Conservation (phyloP, 2,888 invertebrate species). For the Eueremaeus valkanovi region DNA sequence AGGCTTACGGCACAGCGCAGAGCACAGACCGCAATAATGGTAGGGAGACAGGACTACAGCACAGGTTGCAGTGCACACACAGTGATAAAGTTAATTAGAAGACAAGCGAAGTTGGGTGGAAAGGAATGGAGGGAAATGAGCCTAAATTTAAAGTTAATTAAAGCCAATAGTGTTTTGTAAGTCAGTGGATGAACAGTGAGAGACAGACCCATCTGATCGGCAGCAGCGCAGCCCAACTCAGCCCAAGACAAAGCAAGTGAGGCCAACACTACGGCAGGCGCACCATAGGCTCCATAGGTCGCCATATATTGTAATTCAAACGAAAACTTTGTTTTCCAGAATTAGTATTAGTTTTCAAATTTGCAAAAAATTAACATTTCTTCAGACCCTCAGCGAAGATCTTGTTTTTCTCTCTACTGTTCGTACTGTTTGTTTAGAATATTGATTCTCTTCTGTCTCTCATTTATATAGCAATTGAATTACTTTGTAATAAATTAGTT, state of each 20-base stretch:
- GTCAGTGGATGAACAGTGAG: neutral
- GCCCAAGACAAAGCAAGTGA: no score
- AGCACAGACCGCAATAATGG: neutral
- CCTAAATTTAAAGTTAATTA: constrained; percentile 36
- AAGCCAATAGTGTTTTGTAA: constrained; percentile 25
- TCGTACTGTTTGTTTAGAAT: no score
- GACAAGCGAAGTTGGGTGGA: constrained; percentile 32
- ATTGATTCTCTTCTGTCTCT: constrained; percentile 15
- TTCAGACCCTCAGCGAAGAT: constrained; percentile 29
- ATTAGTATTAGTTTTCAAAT: neutral
- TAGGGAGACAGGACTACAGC: neutral
- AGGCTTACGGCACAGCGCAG: no score
- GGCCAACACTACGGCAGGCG: neutral
- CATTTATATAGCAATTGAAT: constrained; percentile 22
- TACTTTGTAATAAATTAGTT: constrained; percentile 25
- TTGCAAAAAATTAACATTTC: constrained; percentile 27
- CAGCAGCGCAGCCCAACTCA: no score
- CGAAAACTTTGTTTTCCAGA: neutral
- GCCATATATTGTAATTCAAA: constrained; percentile 22
- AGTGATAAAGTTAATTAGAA: constrained; percentile 35
- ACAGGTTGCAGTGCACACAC: constrained; percentile 3
- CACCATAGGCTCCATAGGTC: constrained; percentile 5
- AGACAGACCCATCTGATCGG: neutral
- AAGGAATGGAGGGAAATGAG: constrained; percentile 21
- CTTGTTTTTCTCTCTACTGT: no score